These are phyloP conservation scores for Nomada fucata DNA, from an alignment of 2,888 invertebrate species.

Conservation along the genomic window DNA sequence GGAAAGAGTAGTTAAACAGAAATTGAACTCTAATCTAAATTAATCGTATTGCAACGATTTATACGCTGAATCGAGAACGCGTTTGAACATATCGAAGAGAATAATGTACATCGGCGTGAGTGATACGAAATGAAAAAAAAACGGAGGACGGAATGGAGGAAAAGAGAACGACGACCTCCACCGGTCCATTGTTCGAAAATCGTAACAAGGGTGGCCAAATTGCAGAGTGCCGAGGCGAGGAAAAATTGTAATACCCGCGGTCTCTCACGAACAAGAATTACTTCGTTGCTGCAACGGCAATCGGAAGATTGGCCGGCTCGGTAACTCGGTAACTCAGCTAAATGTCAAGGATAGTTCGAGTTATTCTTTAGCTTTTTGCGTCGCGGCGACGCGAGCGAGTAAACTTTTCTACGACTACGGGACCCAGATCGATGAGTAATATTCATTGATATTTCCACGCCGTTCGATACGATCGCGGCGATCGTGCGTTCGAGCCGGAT, in stretches of 20 bases:
- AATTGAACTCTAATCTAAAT: no score
- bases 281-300: slow-evolving; percentile 55
- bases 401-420: slow-evolving; percentile 36
- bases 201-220: slow-evolving; percentile 8
- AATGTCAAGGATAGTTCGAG: slow-evolving; percentile 61
- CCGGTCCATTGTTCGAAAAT: no score
- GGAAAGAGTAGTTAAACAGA: no score
- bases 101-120: no score
- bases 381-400: slow-evolving; percentile 27
- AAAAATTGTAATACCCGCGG: slow-evolving; percentile 21
- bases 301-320: slow-evolving; percentile 52
- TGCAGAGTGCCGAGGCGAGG: slow-evolving; percentile 15
- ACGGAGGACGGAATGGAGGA: no score
- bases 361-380: slow-evolving; percentile 58
- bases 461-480: slow-evolving; percentile 3
- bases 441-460: slow-evolving; percentile 38
- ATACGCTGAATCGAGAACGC: no score
- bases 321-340: slow-evolving; percentile 55
- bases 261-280: slow-evolving; percentile 51
- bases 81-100: no score
- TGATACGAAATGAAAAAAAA: no score
- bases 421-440: slow-evolving; percentile 23
- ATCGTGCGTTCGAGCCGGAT: not conserved
- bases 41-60: no score
- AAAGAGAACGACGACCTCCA: no score